Conservation (phyloP, 2,888 invertebrate genomes). For the Polymixis lichenea region DNA sequence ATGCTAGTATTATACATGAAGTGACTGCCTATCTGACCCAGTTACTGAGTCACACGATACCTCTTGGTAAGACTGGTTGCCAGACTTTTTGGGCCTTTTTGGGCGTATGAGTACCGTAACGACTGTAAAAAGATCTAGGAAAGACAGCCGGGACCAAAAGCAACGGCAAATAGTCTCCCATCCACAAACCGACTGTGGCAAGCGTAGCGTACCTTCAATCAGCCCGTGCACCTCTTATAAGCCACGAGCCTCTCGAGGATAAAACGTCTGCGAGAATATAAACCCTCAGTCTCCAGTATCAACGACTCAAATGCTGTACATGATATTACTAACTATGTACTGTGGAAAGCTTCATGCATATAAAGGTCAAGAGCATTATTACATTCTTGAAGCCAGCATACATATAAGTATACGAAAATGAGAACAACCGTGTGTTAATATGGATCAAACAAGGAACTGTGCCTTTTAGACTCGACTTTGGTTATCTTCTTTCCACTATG, state of each 20-base stretch:
- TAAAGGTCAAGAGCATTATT: constrained; percentile 23
- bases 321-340: neutral
- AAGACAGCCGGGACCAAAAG: too few species aligned
- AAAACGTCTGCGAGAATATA: neutral
- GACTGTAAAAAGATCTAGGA: neutral
- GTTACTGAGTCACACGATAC: too few species aligned
- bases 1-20: neutral
- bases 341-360: neutral
- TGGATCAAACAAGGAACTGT: too few species aligned
- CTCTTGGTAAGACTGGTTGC: neutral
- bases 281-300: neutral
- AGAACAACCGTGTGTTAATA: neutral
- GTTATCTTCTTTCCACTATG: neutral
- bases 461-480: neutral
- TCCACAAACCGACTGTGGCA: too few species aligned
- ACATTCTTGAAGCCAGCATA: constrained; percentile 1
- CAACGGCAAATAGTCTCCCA: too few species aligned
- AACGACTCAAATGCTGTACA: neutral
- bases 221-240: too few species aligned
- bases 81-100: neutral
- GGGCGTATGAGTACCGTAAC: too few species aligned
- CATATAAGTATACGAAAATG: neutral
- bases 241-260: too few species aligned
- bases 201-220: too few species aligned
- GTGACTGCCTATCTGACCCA: neutral